Evolutionary conservation across 2,797 vertebrate genomes (phyloP).

Genomic region (Chiroxiphia lanceolata): DNA sequence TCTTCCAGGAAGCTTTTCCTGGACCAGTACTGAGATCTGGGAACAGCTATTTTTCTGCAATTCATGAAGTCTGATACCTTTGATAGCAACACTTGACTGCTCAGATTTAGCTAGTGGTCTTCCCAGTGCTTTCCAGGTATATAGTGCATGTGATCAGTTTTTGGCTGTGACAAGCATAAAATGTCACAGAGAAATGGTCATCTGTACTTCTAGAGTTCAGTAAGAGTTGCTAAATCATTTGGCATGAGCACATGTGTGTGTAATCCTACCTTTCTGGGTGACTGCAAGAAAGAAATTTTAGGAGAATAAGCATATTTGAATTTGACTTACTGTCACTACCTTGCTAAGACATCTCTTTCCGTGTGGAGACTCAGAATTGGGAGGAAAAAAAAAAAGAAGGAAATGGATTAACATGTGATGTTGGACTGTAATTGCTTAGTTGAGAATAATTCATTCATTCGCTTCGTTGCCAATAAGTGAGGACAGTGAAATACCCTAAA

Average conservation of each 20-base stretch:
- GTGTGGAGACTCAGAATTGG: background rate
- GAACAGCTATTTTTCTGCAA: background rate
- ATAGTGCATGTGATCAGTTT: too few relatives aligned
- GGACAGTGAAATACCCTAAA: background rate
- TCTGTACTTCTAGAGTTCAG: background rate
- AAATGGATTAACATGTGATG: background rate
- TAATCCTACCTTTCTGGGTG: background rate
- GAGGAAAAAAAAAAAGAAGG: background rate
- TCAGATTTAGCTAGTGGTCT: background rate
- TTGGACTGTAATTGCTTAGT: background rate
- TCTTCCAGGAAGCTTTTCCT: background rate
- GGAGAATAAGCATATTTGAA: background rate
- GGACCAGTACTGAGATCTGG: background rate
- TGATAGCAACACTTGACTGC: background rate
- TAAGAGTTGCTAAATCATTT: background rate
- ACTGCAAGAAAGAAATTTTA: background rate
- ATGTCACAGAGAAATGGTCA: background rate
- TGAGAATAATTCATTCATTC: background rate
- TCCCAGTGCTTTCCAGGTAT: background rate
- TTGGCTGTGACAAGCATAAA: background rate
- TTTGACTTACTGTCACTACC: background rate
- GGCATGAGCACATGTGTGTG: accelerated
- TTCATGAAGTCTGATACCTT: background rate
- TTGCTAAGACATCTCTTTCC: background rate
- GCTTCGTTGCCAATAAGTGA: background rate